phyloP scores from a whole-genome alignment of 2,113 vertebrate species.

The Pluvianellus socialis region DNA sequence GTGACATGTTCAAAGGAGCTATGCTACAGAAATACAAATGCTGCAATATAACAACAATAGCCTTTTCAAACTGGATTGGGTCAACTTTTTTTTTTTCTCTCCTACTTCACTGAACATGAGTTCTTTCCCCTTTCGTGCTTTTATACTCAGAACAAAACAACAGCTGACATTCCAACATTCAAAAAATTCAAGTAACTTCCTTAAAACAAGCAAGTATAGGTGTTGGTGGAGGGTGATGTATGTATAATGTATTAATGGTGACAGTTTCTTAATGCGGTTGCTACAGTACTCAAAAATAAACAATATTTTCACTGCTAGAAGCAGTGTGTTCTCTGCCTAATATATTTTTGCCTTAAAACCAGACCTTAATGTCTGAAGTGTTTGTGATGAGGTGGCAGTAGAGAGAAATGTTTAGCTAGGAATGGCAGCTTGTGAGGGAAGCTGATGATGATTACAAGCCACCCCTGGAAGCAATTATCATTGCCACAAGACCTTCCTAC shows the following conservation, averaged over 20 bases:
- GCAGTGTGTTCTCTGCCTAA: not conserved
- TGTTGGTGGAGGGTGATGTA: not conserved
- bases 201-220: not conserved
- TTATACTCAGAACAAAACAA: not conserved
- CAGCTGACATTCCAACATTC: not conserved
- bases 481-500: not conserved
- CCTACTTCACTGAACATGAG: not conserved
- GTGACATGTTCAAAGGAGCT: not conserved
- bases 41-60: not conserved
- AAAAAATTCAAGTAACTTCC: not conserved
- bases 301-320: not conserved
- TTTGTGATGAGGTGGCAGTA: not conserved
- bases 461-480: not conserved
- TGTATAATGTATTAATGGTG: not conserved
- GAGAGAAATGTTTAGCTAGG: not conserved
- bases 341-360: not conserved
- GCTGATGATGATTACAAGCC: not conserved
- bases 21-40: not conserved
- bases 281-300: not conserved
- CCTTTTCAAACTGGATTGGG: not conserved
- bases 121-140: not conserved
- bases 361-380: not conserved
- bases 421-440: not conserved
- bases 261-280: not conserved
- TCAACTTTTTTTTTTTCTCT: not conserved